These are phyloP conservation scores for Eilema sororculum DNA, from an alignment of 2,888 invertebrate species.

Conservation along the genomic window DNA sequence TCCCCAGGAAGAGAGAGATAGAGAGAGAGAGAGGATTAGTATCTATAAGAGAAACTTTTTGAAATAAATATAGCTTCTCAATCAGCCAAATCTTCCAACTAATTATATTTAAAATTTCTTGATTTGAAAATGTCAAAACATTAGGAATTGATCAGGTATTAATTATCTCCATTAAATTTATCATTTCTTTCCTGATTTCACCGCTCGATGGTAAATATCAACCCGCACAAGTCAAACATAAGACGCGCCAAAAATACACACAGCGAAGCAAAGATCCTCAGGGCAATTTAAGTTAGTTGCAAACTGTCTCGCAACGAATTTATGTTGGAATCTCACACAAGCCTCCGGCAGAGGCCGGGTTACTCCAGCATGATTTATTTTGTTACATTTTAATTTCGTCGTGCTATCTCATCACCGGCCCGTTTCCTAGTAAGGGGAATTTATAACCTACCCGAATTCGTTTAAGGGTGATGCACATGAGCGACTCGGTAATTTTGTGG, in stretches of 20 bases:
- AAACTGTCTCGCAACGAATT: constrained; percentile 48
- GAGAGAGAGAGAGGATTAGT: no score
- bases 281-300: constrained; percentile 50
- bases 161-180: background rate
- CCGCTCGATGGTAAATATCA: background rate
- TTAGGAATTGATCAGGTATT: no score
- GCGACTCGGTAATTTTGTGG: constrained; percentile 14
- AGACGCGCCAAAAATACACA: constrained; percentile 23
- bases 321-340: constrained; percentile 48
- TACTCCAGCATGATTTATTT: constrained; percentile 66
- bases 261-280: constrained; percentile 33
- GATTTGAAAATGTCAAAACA: no score
- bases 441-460: constrained; percentile 52
- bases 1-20: no score
- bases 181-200: background rate
- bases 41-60: no score
- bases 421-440: constrained; percentile 53
- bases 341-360: constrained; percentile 50
- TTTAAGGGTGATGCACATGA: constrained; percentile 25
- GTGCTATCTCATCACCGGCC: constrained; percentile 67
- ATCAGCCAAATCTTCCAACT: no score
- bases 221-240: constrained; percentile 14
- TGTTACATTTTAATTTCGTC: constrained; percentile 74
- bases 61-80: no score
- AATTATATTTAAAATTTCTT: no score